phyloP scores from a whole-genome alignment of 2,113 vertebrate genomes.

The Eubucco bourcierii region DNA sequence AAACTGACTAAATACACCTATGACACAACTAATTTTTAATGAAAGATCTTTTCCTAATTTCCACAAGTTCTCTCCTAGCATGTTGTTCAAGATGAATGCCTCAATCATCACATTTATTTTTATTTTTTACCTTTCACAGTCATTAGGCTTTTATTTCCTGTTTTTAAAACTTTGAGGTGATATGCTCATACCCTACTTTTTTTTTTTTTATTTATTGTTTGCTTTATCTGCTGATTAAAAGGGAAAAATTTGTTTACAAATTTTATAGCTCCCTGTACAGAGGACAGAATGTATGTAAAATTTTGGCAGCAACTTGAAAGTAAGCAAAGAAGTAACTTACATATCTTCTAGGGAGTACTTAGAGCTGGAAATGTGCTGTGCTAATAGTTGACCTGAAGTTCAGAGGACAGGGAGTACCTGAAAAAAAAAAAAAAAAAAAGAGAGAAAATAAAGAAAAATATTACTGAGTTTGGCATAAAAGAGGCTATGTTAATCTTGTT shows the following conservation, averaged over 20 bases:
- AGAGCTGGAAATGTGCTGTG: not conserved
- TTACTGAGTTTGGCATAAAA: not conserved
- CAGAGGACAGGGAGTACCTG: not conserved
- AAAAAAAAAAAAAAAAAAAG: not conserved
- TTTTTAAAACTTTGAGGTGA: not conserved
- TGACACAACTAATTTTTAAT: not conserved
- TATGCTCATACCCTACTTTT: not conserved
- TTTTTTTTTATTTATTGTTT: not conserved
- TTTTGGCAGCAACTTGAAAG: not conserved
- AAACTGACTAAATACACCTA: not conserved
- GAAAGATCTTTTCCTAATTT: not conserved
- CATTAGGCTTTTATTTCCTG: not conserved
- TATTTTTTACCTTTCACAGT: not conserved
- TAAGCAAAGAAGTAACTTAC: not conserved
- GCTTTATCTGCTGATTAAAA: not conserved
- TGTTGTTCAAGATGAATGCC: not conserved
- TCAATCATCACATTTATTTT: not conserved
- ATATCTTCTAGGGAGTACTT: not conserved
- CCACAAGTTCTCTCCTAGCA: not conserved
- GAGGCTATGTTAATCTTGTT: not conserved
- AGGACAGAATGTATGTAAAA: not conserved
- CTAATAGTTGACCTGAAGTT: not conserved
- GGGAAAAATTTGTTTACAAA: not conserved
- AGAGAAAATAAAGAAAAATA: not conserved
- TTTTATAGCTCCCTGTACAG: not conserved